Evolutionary conservation across 2,888 invertebrate genomes (phyloP), one percentile per base, ranked within the genome.

Genomic region (Hirtodrosophila alboralis): DNA sequence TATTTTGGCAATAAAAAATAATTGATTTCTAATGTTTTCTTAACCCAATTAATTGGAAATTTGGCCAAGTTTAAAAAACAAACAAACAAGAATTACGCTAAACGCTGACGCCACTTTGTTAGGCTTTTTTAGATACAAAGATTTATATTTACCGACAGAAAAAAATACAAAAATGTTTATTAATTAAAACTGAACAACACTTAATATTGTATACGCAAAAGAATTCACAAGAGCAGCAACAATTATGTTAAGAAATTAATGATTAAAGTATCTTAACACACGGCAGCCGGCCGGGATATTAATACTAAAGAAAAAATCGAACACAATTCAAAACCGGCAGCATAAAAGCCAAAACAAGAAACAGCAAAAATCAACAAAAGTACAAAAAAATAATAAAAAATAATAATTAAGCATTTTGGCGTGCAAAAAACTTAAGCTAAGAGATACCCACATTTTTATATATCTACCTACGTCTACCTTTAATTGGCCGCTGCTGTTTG

Each of bases 171-270:
- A 43, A 1, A 13, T 37, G 43, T 36, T 66, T 68, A 74, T 53
- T 74, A 70, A 74, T 70, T 68, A 74, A 74, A 45, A 2, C 48
- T 16, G n/a, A 56, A 56, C 36, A 60, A 56, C 47, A n/a, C n/a
- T n/a, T n/a, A 31, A 33, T 23, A 44, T 40, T 38, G 57, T 51
- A 13, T 40, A 45, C 12, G 33, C 44, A 4, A 2, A 49, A 34
- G 54, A 69, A 57, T 49, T 43, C 21, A 49, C 33, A 5, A 53
- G 33, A 43, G 43, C 40, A 43, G 41, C 63, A 62, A 52, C 56
- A 66, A 65, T 84, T 81, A 54, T 53, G 61, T 54, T 61, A 71
- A 52, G 43, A 65, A 60, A 62, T 72, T 61, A 80, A 76, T 76
- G 84, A 63, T 69, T 51, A 51, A 56, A n/a, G n/a, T n/a, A n/a